phyloP scores from a whole-genome alignment of 1,140 invertebrate species.

The Saxidomus purpurata region DNA sequence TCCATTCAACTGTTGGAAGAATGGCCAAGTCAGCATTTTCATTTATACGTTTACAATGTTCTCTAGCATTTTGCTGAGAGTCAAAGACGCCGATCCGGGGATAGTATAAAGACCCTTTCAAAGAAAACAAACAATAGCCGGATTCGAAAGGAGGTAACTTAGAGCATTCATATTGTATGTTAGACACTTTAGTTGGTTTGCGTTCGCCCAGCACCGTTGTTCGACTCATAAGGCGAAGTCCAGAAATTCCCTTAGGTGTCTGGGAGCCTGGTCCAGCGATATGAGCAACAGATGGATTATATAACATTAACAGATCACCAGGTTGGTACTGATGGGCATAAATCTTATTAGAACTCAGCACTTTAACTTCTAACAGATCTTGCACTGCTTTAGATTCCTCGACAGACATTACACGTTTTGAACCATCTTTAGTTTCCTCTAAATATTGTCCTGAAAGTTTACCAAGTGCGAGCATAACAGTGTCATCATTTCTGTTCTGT shows the following conservation, averaged over 20 bases:
- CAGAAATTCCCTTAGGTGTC: slow-evolving; percentile 50
- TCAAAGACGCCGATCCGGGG: slow-evolving; percentile 61
- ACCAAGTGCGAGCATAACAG: slow-evolving; percentile 64
- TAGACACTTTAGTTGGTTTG: slow-evolving; percentile 35
- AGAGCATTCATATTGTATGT: slow-evolving; percentile 58
- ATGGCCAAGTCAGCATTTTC: slow-evolving; percentile 61
- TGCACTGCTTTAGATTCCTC: slow-evolving; percentile 62
- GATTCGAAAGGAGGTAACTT: slow-evolving; percentile 48
- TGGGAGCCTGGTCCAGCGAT: slow-evolving; percentile 67
- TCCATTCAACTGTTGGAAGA: slow-evolving; percentile 59
- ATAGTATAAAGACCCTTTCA: slow-evolving; percentile 67
- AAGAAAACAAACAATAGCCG: slow-evolving; percentile 67
- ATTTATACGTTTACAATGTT: slow-evolving; percentile 58
- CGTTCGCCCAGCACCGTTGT: slow-evolving; percentile 52
- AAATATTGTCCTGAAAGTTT: slow-evolving; percentile 66
- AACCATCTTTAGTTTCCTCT: slow-evolving; percentile 29
- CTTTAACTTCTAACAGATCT: slow-evolving; percentile 61
- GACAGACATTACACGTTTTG: slow-evolving; percentile 43
- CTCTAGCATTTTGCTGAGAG: slow-evolving; percentile 31
- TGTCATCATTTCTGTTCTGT: slow-evolving; percentile 61
- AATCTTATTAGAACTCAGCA: slow-evolving; percentile 64
- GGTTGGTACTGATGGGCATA: slow-evolving; percentile 59
- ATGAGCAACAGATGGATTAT: slow-evolving; percentile 67
- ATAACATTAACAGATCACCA: slow-evolving; percentile 58
- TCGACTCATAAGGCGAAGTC: slow-evolving; percentile 60